Conservation (phyloP, 1,140 invertebrate species). For the Drosophila ercepeae region DNA sequence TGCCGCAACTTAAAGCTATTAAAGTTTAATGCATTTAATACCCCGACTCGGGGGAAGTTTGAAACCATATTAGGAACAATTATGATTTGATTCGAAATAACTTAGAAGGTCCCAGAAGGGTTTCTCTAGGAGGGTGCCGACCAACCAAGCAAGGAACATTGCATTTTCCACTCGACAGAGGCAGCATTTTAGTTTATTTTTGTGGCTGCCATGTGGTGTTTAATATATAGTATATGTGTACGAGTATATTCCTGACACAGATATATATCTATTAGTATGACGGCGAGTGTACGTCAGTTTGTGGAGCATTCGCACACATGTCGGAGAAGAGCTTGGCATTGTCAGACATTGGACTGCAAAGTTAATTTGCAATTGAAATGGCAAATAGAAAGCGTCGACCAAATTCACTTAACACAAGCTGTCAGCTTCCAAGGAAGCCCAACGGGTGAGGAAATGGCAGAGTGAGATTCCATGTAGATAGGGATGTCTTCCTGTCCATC, state of each 20-base stretch:
- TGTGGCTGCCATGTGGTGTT: conserved; percentile 61
- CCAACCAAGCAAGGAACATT: conserved; percentile 27
- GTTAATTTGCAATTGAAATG: conserved; percentile 79
- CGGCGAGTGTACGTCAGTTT: conserved; percentile 6
- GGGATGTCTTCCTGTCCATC: conserved; percentile 19
- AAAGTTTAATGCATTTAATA: conserved; percentile 18
- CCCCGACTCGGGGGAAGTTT: not conserved
- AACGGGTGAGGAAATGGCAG: not conserved
- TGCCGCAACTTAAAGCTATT: not conserved
- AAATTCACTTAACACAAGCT: conserved; percentile 44
- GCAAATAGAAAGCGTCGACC: conserved; percentile 40
- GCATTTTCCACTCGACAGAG: conserved; percentile 43
- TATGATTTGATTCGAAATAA: conserved; percentile 72
- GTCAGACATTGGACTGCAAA: conserved; percentile 51
- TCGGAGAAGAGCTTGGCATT: conserved; percentile 22
- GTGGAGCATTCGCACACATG: conserved; percentile 27
- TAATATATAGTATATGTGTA: conserved; percentile 11
- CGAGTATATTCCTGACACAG: too few relatives aligned
- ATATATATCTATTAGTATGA: conserved; percentile 5
- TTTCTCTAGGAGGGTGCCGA: not conserved
- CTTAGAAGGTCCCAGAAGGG: conserved; percentile 22
- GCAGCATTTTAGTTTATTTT: conserved; percentile 66
- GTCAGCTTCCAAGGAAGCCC: conserved; percentile 17
- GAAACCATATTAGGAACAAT: conserved; percentile 46
- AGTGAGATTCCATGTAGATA: conserved; percentile 10